These are phyloP conservation scores for Ceuthmochares aereus DNA, from an alignment of 2,113 vertebrate genomes.

Conservation along the genomic window DNA sequence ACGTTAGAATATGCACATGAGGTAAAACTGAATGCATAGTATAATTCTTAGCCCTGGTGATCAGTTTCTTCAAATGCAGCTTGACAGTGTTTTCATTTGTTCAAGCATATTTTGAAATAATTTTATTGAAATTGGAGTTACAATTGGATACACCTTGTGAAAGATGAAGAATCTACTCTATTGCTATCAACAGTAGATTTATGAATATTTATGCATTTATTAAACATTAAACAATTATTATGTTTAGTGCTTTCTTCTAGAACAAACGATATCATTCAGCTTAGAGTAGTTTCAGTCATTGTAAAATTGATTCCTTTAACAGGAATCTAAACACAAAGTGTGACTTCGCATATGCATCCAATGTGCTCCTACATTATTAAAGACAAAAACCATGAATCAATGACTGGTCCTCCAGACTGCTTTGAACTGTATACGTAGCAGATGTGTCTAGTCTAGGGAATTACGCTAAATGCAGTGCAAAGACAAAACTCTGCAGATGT, in stretches of 20 bases:
- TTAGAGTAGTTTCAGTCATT: neutral
- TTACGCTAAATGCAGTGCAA: neutral
- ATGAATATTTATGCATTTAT: neutral
- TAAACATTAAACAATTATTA: neutral
- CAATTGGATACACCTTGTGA: neutral
- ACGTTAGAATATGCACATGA: neutral
- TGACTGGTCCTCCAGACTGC: neutral
- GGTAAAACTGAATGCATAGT: neutral
- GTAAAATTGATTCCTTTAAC: neutral
- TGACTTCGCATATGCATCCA: neutral
- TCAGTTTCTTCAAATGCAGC: neutral
- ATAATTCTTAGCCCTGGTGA: neutral
- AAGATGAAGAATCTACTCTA: neutral
- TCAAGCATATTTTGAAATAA: neutral
- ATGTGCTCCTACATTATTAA: fast-evolving
- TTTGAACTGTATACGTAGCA: neutral
- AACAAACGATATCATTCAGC: neutral
- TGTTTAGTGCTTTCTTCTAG: neutral
- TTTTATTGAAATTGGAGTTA: neutral
- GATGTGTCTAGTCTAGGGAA: neutral
- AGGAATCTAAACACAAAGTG: neutral
- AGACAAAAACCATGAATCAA: neutral
- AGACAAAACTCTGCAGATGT: neutral
- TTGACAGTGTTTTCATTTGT: neutral
- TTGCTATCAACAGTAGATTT: neutral